Percentiles rank a stretch among this genome's conserved stretches.
Evolutionary conservation across 2,888 invertebrate genomes (phyloP).

Genomic region (Pyrgus malvae): DNA sequence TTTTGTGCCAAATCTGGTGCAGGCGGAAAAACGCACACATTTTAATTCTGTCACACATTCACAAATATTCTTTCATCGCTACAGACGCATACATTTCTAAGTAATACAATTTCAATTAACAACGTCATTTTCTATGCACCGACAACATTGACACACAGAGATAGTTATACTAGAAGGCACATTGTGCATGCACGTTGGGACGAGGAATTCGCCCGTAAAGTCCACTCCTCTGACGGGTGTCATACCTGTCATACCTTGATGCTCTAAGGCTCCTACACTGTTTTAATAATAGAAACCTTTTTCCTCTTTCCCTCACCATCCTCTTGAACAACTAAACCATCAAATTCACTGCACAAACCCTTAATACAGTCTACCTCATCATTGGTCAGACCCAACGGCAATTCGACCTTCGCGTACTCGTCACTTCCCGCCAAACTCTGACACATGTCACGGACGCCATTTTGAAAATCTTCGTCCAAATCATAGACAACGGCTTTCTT

Average conservation of each 20-base stretch:
- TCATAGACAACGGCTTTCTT: constrained; percentile 46
- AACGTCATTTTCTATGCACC: no score
- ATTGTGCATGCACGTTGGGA: no score
- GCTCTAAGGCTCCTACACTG: constrained; percentile 27
- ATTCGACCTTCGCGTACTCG: constrained; percentile 57
- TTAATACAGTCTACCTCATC: constrained; percentile 59
- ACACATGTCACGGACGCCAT: constrained; percentile 58
- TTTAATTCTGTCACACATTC: no score
- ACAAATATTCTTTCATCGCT: no score
- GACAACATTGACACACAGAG: no score
- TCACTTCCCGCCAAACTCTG: constrained; percentile 53
- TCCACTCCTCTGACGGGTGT: no score
- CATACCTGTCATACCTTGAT: neutral
- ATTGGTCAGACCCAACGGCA: constrained; percentile 53
- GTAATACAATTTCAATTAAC: no score
- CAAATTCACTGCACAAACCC: constrained; percentile 48
- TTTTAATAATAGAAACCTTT: constrained; percentile 56
- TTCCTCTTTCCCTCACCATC: constrained; percentile 51
- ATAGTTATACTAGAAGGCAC: no score
- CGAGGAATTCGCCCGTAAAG: no score
- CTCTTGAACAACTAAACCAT: constrained; percentile 49
- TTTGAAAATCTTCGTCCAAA: constrained; percentile 61
- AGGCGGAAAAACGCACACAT: no score
- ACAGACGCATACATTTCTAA: no score
- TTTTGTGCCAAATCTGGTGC: no score